Evolutionary conservation across 2,113 vertebrate species (phyloP).

Genomic region (Nannospalax galili): DNA sequence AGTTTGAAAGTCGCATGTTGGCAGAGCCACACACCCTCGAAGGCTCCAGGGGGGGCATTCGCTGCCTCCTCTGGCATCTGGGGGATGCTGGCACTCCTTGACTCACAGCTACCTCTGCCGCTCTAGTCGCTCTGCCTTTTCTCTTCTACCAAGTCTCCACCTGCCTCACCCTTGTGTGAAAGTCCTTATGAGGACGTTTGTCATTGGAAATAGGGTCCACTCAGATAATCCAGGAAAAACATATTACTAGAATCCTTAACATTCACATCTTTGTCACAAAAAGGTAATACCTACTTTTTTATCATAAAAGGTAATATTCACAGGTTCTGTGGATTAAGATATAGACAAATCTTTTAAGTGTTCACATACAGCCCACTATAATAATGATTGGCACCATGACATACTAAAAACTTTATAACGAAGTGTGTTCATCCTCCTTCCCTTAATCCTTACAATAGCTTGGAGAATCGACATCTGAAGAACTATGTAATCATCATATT

Average conservation of each 20-base stretch:
- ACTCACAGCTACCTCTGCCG: background rate
- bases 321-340: background rate
- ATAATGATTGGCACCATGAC: background rate
- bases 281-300: slow-evolving; percentile 1
- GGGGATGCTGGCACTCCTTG: background rate
- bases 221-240: background rate
- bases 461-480: background rate
- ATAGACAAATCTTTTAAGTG: background rate
- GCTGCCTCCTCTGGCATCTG: background rate
- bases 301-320: background rate
- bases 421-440: background rate
- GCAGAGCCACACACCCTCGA: background rate
- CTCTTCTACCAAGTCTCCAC: background rate
- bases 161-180: background rate
- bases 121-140: background rate
- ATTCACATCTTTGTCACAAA: background rate
- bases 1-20: background rate
- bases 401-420: background rate
- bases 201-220: background rate
- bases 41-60: background rate
- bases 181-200: background rate
- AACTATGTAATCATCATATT: background rate
- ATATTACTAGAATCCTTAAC: slow-evolving; percentile 38
- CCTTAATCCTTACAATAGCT: background rate
- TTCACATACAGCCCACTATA: background rate